These are phyloP conservation scores for Hirtodrosophila histrioides DNA, from an alignment of 2,888 invertebrate species.

Conservation along the genomic window DNA sequence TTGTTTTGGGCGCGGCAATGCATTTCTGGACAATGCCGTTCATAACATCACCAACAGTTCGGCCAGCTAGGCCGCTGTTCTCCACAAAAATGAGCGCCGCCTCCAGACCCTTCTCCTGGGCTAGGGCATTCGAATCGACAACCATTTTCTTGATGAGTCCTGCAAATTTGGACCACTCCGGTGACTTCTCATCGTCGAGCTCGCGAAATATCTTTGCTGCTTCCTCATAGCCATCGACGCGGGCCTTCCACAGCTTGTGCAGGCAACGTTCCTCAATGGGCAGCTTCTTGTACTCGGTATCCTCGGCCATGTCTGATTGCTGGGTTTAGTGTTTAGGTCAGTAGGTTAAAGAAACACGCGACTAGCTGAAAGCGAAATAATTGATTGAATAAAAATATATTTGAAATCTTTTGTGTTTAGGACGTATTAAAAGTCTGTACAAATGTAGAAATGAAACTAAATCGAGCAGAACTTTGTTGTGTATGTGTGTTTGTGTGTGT, in stretches of 20 bases:
- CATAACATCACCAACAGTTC: conserved; percentile 95
- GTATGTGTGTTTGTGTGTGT: no score
- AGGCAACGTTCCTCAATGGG: conserved; percentile 95
- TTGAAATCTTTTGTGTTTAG: conserved; percentile 12
- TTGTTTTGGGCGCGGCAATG: conserved; percentile 94
- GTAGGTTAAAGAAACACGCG: conserved; percentile 32
- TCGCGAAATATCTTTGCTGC: conserved; percentile 94
- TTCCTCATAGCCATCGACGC: conserved; percentile 97
- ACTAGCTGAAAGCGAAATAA: conserved; percentile 35
- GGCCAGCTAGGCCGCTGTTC: conserved; percentile 94
- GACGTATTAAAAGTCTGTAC: no score
- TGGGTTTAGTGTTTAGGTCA: conserved; percentile 2
- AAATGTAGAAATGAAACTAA: conserved; percentile 26
- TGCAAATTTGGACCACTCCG: conserved; percentile 96
- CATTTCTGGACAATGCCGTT: conserved; percentile 95
- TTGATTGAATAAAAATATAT: conserved; percentile 20
- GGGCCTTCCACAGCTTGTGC: conserved; percentile 98
- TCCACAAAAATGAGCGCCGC: conserved; percentile 95
- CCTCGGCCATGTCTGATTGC: conserved; percentile 88
- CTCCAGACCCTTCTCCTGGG: conserved; percentile 97
- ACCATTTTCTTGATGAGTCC: conserved; percentile 97
- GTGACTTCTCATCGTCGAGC: conserved; percentile 96
- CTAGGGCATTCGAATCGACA: conserved; percentile 95
- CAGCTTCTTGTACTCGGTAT: conserved; percentile 93
- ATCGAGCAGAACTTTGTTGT: conserved; percentile 51